Conservation (phyloP, 2,797 vertebrate species). For the Bucorvus abyssinicus region DNA sequence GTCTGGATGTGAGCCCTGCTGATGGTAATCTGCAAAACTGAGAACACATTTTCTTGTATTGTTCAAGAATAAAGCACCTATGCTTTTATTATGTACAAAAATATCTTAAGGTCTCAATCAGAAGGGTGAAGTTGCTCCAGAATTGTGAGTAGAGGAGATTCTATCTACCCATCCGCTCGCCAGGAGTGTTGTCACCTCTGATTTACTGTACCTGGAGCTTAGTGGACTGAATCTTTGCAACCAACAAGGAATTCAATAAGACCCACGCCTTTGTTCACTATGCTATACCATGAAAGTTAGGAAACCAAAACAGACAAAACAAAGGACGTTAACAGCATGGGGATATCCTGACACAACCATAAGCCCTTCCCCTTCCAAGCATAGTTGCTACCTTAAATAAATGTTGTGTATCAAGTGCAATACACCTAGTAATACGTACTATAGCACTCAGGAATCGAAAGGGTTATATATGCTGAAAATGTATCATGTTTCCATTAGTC, state of each 20-base stretch:
- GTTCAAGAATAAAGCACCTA: not conserved
- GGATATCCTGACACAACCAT: not conserved
- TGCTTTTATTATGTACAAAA: not conserved
- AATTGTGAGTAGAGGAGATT: not conserved
- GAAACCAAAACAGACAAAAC: not conserved
- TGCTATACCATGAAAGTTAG: not conserved
- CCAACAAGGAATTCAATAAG: not conserved
- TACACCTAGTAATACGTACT: not conserved
- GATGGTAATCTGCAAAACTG: not conserved
- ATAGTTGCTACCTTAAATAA: not conserved
- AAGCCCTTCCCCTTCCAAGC: not conserved
- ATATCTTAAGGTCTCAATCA: not conserved
- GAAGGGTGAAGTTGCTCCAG: not conserved
- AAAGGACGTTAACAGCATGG: not conserved
- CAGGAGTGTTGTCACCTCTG: not conserved
- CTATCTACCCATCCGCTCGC: not conserved
- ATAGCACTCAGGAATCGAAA: not conserved
- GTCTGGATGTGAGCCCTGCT: not conserved
- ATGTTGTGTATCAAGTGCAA: not conserved
- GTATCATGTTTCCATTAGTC: not conserved
- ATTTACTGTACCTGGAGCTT: not conserved
- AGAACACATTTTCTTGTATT: not conserved
- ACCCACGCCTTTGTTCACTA: not conserved
- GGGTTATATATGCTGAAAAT: not conserved
- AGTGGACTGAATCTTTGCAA: not conserved